A percentile compares a stretch with the other conserved stretches of the same genome.
These are phyloP conservation scores for Pitta sordida DNA, from an alignment of 2,113 vertebrate species.

Conservation along the genomic window DNA sequence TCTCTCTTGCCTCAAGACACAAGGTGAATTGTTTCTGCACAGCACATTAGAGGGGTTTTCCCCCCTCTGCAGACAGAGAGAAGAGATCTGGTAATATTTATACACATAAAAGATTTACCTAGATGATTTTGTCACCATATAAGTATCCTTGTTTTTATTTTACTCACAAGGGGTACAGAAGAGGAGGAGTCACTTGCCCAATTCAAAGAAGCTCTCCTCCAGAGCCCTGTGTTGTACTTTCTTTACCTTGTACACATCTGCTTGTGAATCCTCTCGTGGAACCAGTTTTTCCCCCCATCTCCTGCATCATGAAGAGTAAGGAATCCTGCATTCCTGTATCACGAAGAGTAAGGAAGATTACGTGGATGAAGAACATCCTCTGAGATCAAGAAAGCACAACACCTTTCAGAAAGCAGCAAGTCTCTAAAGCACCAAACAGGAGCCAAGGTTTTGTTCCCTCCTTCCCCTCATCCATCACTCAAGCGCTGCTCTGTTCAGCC, in stretches of 20 bases:
- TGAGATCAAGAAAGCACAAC: background rate
- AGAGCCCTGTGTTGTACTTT: background rate
- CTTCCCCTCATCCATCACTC: background rate
- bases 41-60: background rate
- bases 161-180: background rate
- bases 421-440: background rate
- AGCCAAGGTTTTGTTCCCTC: background rate
- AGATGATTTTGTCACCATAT: background rate
- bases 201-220: background rate
- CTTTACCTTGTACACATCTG: background rate
- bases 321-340: background rate
- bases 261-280: rapidly evolving
- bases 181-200: background rate
- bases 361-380: background rate
- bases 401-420: background rate
- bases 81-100: background rate
- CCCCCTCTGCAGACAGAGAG: background rate
- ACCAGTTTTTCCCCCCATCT: background rate
- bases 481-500: background rate
- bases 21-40: background rate
- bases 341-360: background rate
- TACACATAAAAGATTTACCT: background rate
- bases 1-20: background rate
- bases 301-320: background rate
- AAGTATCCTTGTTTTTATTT: background rate